Base-by-base conservation (phyloP, 2,888 invertebrate species). In the Oligia strigilis region DNA sequence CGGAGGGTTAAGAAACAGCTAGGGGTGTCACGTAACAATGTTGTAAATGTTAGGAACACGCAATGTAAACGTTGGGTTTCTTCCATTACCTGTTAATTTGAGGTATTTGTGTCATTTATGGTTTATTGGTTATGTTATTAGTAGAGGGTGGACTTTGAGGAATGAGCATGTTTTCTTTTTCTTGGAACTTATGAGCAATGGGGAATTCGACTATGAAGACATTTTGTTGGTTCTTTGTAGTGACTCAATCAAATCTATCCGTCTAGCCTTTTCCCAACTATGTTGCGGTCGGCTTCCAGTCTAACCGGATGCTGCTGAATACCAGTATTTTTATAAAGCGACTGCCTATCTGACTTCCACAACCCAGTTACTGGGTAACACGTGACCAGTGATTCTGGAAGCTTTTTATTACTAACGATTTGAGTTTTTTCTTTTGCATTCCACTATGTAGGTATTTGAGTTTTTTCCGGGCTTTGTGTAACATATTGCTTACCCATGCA, bases 21-120 rank as follows among this genome's bases (percentile, higher is more conserved):
- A 95, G 94, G 95, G 95, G 78, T 95, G 94, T 93, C 94, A 91
- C 94, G 93, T 92, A 86, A 94, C 88, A 88, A 85, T 84, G 87
- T 91, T 89, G 92, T 92, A 91, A 86, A 82, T 77, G 88, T 82
- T 89, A 87, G 66, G 85, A 86, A 85, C 93, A 93, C 92, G 93
- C 92, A 91, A 93, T 77, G 80, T 78, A 87, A 89, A 89, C 81
- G 70, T 74, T 40, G 75, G 87, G 88, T 80, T 81, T 85, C 66
- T 78, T 84, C 64, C 64, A 89, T 89, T 90, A 85, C 80, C 78
- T 72, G 78, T 82, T 77, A 78, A 84, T 85, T 85, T 78, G 84
- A 79, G 71, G 76, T 85, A 71, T 84, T 86, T 77, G 82, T 81
- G 52, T 75, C 66, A 67, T 77, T 86, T 82, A 83, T 43, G 85